phyloP scores from a whole-genome alignment of 2,113 vertebrate species.

The Hemichromis elongatus region DNA sequence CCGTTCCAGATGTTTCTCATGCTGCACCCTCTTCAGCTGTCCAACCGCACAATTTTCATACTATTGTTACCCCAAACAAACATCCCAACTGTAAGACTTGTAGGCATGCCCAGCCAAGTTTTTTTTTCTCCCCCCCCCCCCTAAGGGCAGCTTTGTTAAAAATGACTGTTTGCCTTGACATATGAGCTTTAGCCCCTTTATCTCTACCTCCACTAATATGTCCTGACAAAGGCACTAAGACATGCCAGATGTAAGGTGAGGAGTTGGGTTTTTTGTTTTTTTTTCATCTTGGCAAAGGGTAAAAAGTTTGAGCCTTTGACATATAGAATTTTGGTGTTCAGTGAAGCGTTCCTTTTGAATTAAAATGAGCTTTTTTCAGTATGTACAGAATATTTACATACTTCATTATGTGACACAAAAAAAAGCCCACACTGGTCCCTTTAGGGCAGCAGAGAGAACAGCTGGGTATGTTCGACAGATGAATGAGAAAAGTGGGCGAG shows the following conservation, averaged over 20 bases:
- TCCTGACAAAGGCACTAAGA: constrained; percentile 62
- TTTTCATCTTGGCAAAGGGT: background rate
- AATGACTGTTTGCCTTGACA: constrained; percentile 47
- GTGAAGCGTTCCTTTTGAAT: background rate
- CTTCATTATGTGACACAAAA: background rate
- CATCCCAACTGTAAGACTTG: constrained; percentile 50
- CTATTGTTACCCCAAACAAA: constrained; percentile 62
- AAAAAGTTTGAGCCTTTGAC: background rate
- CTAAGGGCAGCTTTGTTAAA: constrained; percentile 38
- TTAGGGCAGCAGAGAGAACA: constrained; percentile 29
- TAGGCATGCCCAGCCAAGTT: constrained; percentile 57
- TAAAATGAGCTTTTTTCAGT: background rate
- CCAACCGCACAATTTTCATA: constrained; percentile 34
- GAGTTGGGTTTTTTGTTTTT: constrained; percentile 17
- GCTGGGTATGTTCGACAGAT: constrained; percentile 19
- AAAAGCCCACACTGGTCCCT: background rate
- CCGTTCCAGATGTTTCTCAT: constrained; percentile 46
- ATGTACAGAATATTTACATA: background rate
- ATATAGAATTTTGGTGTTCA: background rate
- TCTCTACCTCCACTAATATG: constrained; percentile 47
- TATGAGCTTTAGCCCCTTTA: constrained; percentile 39
- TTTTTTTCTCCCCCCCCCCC: background rate
- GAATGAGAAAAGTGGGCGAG: constrained; percentile 18
- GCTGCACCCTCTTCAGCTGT: constrained; percentile 6
- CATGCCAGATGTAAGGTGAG: constrained; percentile 8